Evolutionary conservation across 2,888 invertebrate species (phyloP).

Genomic region (Pristionchus mayeri): DNA sequence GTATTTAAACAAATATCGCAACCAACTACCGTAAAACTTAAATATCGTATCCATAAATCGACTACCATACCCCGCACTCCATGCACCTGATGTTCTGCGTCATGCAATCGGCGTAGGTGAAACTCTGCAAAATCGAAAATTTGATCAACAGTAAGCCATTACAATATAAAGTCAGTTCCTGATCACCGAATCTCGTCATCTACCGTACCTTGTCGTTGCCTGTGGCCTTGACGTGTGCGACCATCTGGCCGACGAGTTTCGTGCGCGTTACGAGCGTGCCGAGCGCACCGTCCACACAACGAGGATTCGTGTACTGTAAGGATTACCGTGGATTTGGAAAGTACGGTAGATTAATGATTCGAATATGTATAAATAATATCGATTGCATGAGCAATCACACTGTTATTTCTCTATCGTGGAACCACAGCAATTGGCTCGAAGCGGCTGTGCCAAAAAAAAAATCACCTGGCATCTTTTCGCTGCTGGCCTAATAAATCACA

Average conservation of each 20-base stretch:
- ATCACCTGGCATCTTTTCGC: too few species aligned
- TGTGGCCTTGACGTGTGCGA: neutral
- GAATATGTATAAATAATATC: too few species aligned
- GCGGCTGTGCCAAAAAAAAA: too few species aligned
- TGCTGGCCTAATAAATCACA: too few species aligned
- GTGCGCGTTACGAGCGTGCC: neutral
- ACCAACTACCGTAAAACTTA: too few species aligned
- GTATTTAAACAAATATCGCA: too few species aligned
- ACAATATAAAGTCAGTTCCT: neutral
- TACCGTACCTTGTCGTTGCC: neutral
- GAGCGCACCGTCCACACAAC: too few species aligned
- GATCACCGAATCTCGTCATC: neutral
- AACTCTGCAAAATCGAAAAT: neutral
- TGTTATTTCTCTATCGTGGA: too few species aligned
- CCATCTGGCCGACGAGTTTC: neutral
- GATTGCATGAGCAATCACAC: too few species aligned
- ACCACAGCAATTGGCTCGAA: too few species aligned
- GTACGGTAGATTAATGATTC: too few species aligned
- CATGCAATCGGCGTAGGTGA: constrained; percentile 21
- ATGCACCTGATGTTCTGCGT: neutral
- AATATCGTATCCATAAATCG: neutral
- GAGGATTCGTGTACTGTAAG: neutral
- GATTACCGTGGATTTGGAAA: neutral
- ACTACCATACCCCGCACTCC: constrained; percentile 24
- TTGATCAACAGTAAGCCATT: neutral